phyloP scores from a whole-genome alignment of 2,797 vertebrate genomes.

The Syngnathus rostellatus region DNA sequence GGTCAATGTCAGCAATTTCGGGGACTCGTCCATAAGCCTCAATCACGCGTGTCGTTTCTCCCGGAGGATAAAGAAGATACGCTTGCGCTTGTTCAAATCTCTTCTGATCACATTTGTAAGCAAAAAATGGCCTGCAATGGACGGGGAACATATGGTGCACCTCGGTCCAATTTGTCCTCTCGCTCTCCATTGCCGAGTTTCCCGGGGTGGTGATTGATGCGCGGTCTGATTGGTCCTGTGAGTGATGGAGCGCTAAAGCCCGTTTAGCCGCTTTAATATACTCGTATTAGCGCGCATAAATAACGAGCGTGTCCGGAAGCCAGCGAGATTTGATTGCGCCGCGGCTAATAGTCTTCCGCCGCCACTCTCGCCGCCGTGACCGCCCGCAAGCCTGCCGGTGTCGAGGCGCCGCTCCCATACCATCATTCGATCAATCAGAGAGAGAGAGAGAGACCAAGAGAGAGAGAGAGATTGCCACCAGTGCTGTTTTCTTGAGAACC shows the following conservation, averaged over 20 bases:
- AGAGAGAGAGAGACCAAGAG: slow-evolving; percentile 12
- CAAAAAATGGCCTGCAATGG: slow-evolving; percentile 20
- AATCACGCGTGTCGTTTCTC: no score
- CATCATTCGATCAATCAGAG: slow-evolving; percentile 82
- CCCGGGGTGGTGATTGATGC: slow-evolving; percentile 83
- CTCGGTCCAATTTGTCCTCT: no score
- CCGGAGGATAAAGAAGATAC: no score
- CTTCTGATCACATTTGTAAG: slow-evolving; percentile 30
- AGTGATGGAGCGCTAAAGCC: slow-evolving; percentile 90
- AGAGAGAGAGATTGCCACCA: slow-evolving; percentile 32
- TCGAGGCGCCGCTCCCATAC: slow-evolving; percentile 73
- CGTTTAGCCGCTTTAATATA: slow-evolving; percentile 99
- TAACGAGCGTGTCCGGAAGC: slow-evolving; percentile 87
- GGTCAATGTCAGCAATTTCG: no score
- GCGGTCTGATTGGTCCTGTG: slow-evolving; percentile 86
- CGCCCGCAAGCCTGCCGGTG: slow-evolving; percentile 85
- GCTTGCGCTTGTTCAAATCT: no score
- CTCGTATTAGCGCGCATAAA: slow-evolving; percentile 99
- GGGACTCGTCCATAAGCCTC: no score
- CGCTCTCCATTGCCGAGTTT: slow-evolving; percentile 8
- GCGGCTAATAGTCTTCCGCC: slow-evolving; percentile 85
- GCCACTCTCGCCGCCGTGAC: slow-evolving; percentile 70
- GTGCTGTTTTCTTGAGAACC: not conserved
- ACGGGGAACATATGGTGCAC: no score
- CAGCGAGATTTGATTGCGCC: slow-evolving; percentile 98